These are phyloP conservation scores for Umimayanthus chanpuru DNA, from an alignment of 92 coral and sea anemone genomes.

Conservation along the genomic window DNA sequence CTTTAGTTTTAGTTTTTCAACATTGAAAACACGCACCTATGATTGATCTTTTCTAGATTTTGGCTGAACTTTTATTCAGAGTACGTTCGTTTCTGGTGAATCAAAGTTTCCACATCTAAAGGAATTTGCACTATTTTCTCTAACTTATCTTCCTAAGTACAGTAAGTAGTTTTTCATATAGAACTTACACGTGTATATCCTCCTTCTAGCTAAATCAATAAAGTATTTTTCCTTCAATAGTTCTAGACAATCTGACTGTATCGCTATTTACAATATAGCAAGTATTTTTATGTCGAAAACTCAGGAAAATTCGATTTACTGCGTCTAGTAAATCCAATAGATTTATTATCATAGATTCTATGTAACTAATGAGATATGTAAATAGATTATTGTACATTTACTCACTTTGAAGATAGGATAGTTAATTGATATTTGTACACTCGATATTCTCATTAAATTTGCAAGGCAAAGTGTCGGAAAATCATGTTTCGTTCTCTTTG, in stretches of 20 bases:
- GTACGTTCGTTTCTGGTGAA: background rate
- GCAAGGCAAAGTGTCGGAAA: background rate
- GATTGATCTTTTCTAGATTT: background rate
- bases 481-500: background rate
- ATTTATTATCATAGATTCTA: constrained; percentile 22
- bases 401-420: constrained; percentile 13
- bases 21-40: background rate
- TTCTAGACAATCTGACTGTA: background rate
- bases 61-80: background rate
- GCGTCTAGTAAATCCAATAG: constrained; percentile 16
- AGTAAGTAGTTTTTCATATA: background rate
- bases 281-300: background rate
- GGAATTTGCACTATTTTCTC: background rate
- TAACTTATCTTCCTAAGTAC: background rate
- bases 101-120: background rate
- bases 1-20: background rate
- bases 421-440: constrained; percentile 26
- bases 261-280: background rate
- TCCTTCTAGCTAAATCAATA: background rate
- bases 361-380: constrained; percentile 36
- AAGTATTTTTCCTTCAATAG: background rate
- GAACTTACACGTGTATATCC: background rate
- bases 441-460: constrained; percentile 7
- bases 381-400: constrained; percentile 40
- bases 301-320: constrained; percentile 20